Percentiles rank a stretch among this genome's conserved stretches.
These are phyloP conservation scores for Beris chalybata DNA, from an alignment of 2,888 invertebrate genomes.

Conservation along the genomic window DNA sequence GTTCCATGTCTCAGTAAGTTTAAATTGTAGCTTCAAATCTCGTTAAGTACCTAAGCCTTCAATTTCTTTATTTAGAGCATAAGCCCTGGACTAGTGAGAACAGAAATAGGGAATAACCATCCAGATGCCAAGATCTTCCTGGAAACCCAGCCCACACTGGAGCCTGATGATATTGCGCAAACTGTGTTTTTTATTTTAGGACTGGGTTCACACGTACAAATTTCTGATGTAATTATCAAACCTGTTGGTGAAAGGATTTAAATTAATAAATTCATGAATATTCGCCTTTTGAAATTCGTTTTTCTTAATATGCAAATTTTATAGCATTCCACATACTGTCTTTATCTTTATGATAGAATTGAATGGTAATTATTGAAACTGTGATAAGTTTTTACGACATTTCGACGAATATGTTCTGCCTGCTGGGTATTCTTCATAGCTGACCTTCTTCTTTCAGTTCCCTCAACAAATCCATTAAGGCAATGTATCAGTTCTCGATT, in stretches of 20 bases:
- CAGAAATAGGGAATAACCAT: slow-evolving; percentile 43
- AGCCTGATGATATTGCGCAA: slow-evolving; percentile 47
- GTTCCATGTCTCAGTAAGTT: slow-evolving; percentile 48
- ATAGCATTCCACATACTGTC: too few species aligned
- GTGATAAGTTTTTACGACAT: too few species aligned
- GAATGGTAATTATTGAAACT: too few species aligned
- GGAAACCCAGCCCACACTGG: slow-evolving; percentile 41
- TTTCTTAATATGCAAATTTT: too few species aligned
- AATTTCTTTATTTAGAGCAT: slow-evolving; percentile 43
- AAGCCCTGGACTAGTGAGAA: slow-evolving; percentile 48
- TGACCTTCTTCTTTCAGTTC: too few species aligned
- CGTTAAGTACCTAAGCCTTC: neutral
- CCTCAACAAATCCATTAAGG: too few species aligned
- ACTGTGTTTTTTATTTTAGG: slow-evolving; percentile 46
- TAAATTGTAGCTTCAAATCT: neutral
- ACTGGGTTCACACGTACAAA: slow-evolving; percentile 46
- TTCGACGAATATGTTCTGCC: too few species aligned
- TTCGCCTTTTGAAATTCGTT: too few species aligned
- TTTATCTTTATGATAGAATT: too few species aligned
- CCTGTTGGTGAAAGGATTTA: slow-evolving; percentile 46
- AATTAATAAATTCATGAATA: neutral
- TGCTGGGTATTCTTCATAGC: too few species aligned
- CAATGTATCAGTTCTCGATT: too few species aligned
- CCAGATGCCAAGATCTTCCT: slow-evolving; percentile 41
- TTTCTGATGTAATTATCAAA: slow-evolving; percentile 46